Evolutionary conservation across 2,888 invertebrate genomes (phyloP), one percentile per base, ranked within the genome.

Genomic region (Argyresthia goedartella): DNA sequence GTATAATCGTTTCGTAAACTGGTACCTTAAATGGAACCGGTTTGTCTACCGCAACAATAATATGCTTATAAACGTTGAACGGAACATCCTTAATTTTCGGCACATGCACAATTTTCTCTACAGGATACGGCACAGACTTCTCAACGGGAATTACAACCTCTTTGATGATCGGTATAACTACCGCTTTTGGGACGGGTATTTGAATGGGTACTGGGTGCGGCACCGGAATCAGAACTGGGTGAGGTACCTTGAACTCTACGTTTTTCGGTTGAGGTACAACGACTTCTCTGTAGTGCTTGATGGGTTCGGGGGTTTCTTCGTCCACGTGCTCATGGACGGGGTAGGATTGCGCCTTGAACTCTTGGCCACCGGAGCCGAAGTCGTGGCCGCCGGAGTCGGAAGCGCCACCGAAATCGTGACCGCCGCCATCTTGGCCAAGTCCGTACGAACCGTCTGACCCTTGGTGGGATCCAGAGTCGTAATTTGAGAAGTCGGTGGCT

Each of bases 1-100:
- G 92, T 61, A 92, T 91, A 54, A 92, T 89, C 43, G 91, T 90
- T 73, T 92, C 92, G 67, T 91, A 90, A 2, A 92, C 90, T 0
- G 92, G 92, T 34, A 92, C 91, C 65, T 91, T 91, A 56, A 92
- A 90, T 0, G 92, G 92, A 43, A 91, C 84, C 0, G 92, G 92
- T 58, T 91, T 91, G 49, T 90, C 89, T 0, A 92, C 90, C 0
- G 89, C 89, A n/a, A 91, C 90, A 4, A 90, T 88, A 10, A 92
- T 73, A 62, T 92, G 92, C 58, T 91, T 92, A 44, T 91, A 87
- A 0, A 92, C 91, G 52, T 89, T 89, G 16, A 92, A 90, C 1
- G 92, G 92, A 4, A 91, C 90, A 0, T 91, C 90, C 62, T 92
- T 92, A 55, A 91, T 88, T 53, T 89, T 89, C 0, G 91, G 91